Evolutionary conservation across 2,888 invertebrate genomes (phyloP).

Genomic region (Cheilosia soror): DNA sequence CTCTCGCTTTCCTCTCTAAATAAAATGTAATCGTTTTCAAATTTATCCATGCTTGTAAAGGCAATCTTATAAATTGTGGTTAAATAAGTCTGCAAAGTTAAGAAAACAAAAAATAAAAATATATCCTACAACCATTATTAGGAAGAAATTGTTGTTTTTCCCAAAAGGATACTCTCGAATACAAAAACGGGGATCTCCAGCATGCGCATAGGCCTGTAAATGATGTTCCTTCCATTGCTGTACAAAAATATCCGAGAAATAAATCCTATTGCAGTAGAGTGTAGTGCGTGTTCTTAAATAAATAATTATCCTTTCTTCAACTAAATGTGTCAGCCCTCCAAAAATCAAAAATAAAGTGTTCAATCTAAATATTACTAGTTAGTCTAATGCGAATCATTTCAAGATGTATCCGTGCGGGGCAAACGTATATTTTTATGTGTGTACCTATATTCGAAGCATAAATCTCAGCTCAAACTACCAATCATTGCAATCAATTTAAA

Average conservation of each 20-base stretch:
- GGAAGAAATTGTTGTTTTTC: slow-evolving; percentile 45
- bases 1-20: slow-evolving; percentile 3
- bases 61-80: not conserved
- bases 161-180: slow-evolving; percentile 35
- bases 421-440: slow-evolving; percentile 15
- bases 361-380: not conserved
- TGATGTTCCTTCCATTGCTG: slow-evolving; percentile 55
- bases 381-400: not conserved
- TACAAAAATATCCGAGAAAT: slow-evolving; percentile 32
- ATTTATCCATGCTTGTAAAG: slow-evolving; percentile 29
- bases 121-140: not conserved
- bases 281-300: slow-evolving; percentile 55
- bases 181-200: slow-evolving; percentile 62
- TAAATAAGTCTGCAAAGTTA: not conserved
- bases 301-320: slow-evolving; percentile 37
- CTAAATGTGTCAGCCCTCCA: slow-evolving; percentile 38
- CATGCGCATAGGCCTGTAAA: slow-evolving; percentile 66
- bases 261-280: slow-evolving; percentile 34
- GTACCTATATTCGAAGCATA: slow-evolving; percentile 29
- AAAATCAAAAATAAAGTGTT: slow-evolving; percentile 21
- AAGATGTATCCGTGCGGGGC: slow-evolving; percentile 2
- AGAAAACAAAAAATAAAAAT: slow-evolving; percentile 6
- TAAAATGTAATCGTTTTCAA: slow-evolving; percentile 21
- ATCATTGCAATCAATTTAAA: slow-evolving; percentile 49
- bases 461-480: slow-evolving; percentile 52